These are phyloP conservation scores for Plumapathes pennacea DNA, from an alignment of 92 coral and sea anemone species.

Conservation along the genomic window DNA sequence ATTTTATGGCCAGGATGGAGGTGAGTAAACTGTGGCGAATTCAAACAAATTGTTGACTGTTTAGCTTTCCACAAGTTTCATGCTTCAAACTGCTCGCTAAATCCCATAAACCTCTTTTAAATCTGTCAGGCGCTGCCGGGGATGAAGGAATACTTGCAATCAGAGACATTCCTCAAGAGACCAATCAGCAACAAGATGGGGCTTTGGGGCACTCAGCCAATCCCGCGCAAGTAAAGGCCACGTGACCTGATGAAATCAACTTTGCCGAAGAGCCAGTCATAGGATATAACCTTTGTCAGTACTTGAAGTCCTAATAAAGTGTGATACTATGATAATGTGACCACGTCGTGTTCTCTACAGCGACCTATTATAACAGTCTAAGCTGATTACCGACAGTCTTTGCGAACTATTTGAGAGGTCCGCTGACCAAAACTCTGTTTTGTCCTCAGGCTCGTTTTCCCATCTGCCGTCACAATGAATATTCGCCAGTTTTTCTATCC, in stretches of 20 bases:
- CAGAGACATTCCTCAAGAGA: slow-evolving; percentile 37
- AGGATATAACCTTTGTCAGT: not conserved
- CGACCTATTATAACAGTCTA: no score
- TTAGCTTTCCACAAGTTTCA: not conserved
- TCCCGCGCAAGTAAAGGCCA: slow-evolving; percentile 35
- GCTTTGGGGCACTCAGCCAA: slow-evolving; percentile 63
- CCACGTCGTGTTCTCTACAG: no score
- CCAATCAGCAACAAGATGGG: slow-evolving; percentile 83
- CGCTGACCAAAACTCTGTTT: no score
- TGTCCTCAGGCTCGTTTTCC: no score
- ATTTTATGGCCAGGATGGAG: slow-evolving; percentile 52
- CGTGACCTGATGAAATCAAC: no score
- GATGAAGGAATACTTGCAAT: slow-evolving; percentile 52
- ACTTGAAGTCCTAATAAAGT: no score
- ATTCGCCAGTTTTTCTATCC: no score
- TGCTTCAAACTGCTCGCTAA: not conserved
- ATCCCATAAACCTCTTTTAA: not conserved
- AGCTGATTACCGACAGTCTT: no score
- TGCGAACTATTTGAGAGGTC: no score
- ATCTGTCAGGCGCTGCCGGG: slow-evolving; percentile 30
- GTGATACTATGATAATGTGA: no score
- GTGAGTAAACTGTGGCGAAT: not conserved
- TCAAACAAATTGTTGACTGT: not conserved
- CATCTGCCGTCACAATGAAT: no score
- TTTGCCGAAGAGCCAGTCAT: no score